Evolutionary conservation across 1,140 invertebrate genomes (phyloP).

Genomic region (Galleria mellonella): DNA sequence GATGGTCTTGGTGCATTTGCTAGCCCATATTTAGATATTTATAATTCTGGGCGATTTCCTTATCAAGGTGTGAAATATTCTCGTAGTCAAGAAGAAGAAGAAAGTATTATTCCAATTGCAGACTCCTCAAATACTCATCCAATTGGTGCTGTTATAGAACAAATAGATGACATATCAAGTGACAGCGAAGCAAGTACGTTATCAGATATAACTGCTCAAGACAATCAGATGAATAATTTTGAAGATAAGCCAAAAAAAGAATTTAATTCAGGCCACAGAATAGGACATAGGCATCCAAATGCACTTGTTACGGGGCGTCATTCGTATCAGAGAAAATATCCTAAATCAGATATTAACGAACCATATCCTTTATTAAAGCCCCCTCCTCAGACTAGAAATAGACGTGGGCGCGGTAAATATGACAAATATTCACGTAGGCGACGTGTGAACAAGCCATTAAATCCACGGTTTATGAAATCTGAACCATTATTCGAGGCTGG

Average conservation of each 20-base stretch:
- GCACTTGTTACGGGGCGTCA: slow-evolving; percentile 33
- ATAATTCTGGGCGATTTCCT: slow-evolving; percentile 36
- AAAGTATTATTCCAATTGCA: slow-evolving; percentile 54
- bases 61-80: slow-evolving; percentile 64
- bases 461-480: slow-evolving; percentile 41
- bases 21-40: slow-evolving; percentile 48
- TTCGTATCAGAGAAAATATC: slow-evolving; percentile 46
- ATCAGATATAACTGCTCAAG: slow-evolving; percentile 28
- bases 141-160: slow-evolving; percentile 67
- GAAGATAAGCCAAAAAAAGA: slow-evolving; percentile 34
- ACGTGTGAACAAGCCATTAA: slow-evolving; percentile 42
- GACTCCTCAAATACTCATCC: slow-evolving; percentile 58
- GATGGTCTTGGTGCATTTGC: slow-evolving; percentile 29
- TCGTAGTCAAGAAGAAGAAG: slow-evolving; percentile 63
- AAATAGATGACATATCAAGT: slow-evolving; percentile 34
- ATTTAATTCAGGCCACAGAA: slow-evolving; percentile 25
- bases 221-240: slow-evolving; percentile 31
- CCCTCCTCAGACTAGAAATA: slow-evolving; percentile 32
- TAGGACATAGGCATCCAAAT: slow-evolving; percentile 41
- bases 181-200: slow-evolving; percentile 28
- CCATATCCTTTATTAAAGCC: slow-evolving; percentile 67
- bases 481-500: slow-evolving; percentile 53
- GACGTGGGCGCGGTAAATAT: slow-evolving; percentile 27
- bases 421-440: slow-evolving; percentile 45
- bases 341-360: slow-evolving; percentile 45